Conservation (phyloP, 2,797 vertebrate genomes). For the Channa striata region DNA sequence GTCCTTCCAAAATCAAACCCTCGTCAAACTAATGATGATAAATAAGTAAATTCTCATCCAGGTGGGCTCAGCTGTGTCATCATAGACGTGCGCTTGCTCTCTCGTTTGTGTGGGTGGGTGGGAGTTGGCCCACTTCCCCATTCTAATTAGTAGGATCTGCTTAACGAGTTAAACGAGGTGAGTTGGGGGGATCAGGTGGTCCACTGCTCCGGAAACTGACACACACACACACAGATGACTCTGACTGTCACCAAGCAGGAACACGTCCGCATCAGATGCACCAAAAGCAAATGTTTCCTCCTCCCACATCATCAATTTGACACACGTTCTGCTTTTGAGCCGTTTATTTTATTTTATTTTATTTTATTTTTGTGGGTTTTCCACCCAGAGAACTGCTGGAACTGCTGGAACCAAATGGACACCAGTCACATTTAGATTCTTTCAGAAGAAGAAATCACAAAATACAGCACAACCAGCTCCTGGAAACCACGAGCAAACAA, state of each 20-base stretch:
- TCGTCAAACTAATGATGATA: no score
- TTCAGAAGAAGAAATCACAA: no score
- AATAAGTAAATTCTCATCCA: no score
- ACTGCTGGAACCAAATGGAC: not conserved
- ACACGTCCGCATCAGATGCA: slow-evolving; percentile 2
- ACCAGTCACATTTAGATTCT: not conserved
- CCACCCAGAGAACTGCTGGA: slow-evolving; percentile 9
- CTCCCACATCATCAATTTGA: no score
- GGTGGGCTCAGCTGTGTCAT: no score
- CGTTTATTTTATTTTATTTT: no score
- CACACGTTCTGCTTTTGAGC: no score
- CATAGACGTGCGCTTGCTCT: no score
- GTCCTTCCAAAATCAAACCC: no score
- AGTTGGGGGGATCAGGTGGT: slow-evolving; percentile 57
- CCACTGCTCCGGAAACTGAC: slow-evolving; percentile 3
- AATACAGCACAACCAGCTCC: no score
- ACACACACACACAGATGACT: slow-evolving; percentile 2
- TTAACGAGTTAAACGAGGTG: slow-evolving; percentile 60
- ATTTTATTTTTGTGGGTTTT: not conserved
- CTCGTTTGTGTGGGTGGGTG: no score
- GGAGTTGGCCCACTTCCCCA: not conserved
- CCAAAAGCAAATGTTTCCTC: not conserved
- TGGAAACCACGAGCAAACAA: no score
- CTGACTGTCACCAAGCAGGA: slow-evolving; percentile 18
- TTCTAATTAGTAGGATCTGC: slow-evolving; percentile 52